These are phyloP conservation scores for Pimpla rufipes DNA, from an alignment of 2,888 invertebrate species.

Conservation along the genomic window DNA sequence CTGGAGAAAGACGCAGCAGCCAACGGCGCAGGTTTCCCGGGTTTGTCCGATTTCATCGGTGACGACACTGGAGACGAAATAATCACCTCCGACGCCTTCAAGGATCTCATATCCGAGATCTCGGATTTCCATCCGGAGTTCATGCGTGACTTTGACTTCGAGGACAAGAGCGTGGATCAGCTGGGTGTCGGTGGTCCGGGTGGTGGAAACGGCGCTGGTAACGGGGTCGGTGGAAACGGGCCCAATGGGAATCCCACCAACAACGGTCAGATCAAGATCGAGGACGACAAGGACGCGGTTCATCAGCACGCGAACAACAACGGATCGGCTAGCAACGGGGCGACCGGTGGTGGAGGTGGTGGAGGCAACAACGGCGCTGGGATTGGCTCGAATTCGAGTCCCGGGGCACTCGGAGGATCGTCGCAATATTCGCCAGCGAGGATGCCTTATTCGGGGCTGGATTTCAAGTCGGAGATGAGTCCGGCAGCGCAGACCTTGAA, in stretches of 20 bases:
- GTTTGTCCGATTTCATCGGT: slow-evolving; percentile 92
- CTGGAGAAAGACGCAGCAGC: slow-evolving; percentile 93
- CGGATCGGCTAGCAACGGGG: slow-evolving; percentile 79
- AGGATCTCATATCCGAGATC: slow-evolving; percentile 95
- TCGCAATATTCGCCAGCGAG: slow-evolving; percentile 86
- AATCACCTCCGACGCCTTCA: slow-evolving; percentile 91
- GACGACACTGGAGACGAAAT: slow-evolving; percentile 94
- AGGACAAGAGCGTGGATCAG: slow-evolving; percentile 86
- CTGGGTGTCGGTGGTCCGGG: slow-evolving; percentile 65
- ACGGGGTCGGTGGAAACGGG: slow-evolving; percentile 70
- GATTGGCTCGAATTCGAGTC: slow-evolving; percentile 81
- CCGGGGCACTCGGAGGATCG: slow-evolving; percentile 85
- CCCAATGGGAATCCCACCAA: slow-evolving; percentile 74
- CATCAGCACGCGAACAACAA: slow-evolving; percentile 78
- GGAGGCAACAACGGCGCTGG: slow-evolving; percentile 71
- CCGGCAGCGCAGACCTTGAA: slow-evolving; percentile 98
- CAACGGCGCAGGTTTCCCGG: slow-evolving; percentile 91
- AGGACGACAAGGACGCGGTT: slow-evolving; percentile 82
- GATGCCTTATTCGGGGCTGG: slow-evolving; percentile 86
- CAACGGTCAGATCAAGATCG: slow-evolving; percentile 83
- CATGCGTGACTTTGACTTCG: slow-evolving; percentile 93
- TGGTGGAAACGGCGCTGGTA: slow-evolving; percentile 60
- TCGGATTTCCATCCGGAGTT: slow-evolving; percentile 93
- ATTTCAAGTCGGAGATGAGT: slow-evolving; percentile 90
- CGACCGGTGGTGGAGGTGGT: slow-evolving; percentile 57